A percentile compares a stretch with the other conserved stretches of the same genome.
phyloP scores from a whole-genome alignment of 2,888 invertebrate genomes.

The Nematopogon swammerdamellus region DNA sequence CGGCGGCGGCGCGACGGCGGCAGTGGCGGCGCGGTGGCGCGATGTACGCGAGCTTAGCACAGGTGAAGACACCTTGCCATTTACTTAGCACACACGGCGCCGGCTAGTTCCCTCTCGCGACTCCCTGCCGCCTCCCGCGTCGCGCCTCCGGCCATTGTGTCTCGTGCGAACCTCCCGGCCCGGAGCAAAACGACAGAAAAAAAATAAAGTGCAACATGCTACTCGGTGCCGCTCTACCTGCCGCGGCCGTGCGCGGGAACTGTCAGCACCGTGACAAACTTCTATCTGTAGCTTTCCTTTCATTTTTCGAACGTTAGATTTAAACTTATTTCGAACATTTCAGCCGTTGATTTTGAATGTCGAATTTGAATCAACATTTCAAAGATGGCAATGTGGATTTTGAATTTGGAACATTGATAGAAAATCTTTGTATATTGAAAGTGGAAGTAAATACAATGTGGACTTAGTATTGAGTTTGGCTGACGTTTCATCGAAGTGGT shows the following conservation, averaged over 20 bases:
- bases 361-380: too few species aligned
- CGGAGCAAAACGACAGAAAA: neutral
- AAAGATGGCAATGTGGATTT: too few species aligned
- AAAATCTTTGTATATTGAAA: too few species aligned
- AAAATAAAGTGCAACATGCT: constrained; percentile 1
- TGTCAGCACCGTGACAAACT: neutral
- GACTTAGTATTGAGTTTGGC: too few species aligned
- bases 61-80: constrained; percentile 23
- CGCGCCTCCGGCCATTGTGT: neutral
- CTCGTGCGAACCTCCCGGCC: neutral
- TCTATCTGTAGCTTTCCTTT: too few species aligned
- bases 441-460: too few species aligned
- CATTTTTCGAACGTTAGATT: too few species aligned
- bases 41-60: neutral
- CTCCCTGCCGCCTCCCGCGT: neutral
- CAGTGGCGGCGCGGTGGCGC: constrained; percentile 18
- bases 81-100: constrained; percentile 40
- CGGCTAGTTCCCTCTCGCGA: constrained; percentile 20
- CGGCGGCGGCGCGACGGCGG: constrained; percentile 21
- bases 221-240: neutral
- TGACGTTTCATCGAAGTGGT: too few species aligned
- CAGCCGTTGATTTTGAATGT: too few species aligned
- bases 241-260: neutral
- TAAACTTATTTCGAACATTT: too few species aligned
- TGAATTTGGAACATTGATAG: too few species aligned